phyloP scores from a whole-genome alignment of 2,797 vertebrate genomes.

The Lates japonicus region DNA sequence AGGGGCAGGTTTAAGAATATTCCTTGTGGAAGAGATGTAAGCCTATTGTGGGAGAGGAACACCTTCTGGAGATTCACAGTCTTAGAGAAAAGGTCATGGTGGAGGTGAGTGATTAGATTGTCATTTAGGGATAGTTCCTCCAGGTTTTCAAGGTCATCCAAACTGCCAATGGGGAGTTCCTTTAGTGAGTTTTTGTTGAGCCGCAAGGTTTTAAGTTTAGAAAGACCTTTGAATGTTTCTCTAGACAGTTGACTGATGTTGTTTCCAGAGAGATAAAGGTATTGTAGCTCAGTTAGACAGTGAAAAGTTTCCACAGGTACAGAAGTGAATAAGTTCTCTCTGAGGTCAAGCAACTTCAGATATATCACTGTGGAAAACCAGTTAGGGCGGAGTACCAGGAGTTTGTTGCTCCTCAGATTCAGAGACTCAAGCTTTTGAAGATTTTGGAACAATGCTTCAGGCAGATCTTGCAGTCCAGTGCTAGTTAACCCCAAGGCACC shows the following conservation, averaged over 20 bases:
- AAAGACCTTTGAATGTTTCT: slow-evolving; percentile 87
- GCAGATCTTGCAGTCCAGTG: slow-evolving; percentile 90
- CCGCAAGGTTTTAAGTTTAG: slow-evolving; percentile 85
- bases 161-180: slow-evolving; percentile 84
- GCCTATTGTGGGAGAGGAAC: slow-evolving; percentile 91
- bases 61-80: slow-evolving; percentile 89
- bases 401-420: slow-evolving; percentile 87
- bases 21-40: slow-evolving; percentile 87
- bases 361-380: slow-evolving; percentile 70
- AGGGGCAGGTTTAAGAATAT: slow-evolving; percentile 88
- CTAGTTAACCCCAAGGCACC: slow-evolving; percentile 83
- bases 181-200: slow-evolving; percentile 89
- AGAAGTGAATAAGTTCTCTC: slow-evolving; percentile 73
- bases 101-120: slow-evolving; percentile 88
- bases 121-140: slow-evolving; percentile 90
- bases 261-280: slow-evolving; percentile 89
- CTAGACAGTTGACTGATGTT: slow-evolving; percentile 82
- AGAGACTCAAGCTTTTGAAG: slow-evolving; percentile 85
- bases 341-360: slow-evolving; percentile 73
- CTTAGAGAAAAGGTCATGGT: slow-evolving; percentile 87
- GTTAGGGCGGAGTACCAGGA: slow-evolving; percentile 82
- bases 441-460: slow-evolving; percentile 87
- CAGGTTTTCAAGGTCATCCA: slow-evolving; percentile 89
- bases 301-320: slow-evolving; percentile 82
- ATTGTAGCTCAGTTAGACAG: slow-evolving; percentile 82